Base-by-base conservation (phyloP, 2,113 vertebrate genomes). In the Acrocephalus kingi region DNA sequence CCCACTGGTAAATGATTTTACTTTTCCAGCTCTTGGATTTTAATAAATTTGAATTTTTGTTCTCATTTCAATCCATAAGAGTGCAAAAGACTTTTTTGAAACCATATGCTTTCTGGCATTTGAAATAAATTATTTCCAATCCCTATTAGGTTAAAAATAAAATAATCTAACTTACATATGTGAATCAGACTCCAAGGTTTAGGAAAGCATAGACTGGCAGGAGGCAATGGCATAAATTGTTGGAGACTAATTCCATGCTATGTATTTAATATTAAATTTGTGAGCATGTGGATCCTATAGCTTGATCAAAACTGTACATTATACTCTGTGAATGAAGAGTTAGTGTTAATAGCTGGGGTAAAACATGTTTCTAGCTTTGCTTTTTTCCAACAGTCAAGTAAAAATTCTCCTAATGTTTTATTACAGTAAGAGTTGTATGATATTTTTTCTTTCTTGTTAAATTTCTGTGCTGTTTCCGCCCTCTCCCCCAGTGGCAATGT, bases 381-480 rank as follows among this genome's bases (percentile, higher is more conserved):
- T 95, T 96, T 93, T 90, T 90, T 96, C 86, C 76, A 92, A 54
- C 78, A 95, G 93, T 90, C 82, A 80, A 87, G 91, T 95, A 90
- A 96, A 97, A 97, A 93, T 95, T 96, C 87, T 88, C 93, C 90
- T 94, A 58, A 83, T 92, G 58, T 97, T 97, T 96, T 96, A 95
- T 88, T 93, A 90, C 67, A 31, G 89, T 61, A 87, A 92, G 95
- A 94, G 77, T 94, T 93, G 94, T 94, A 87, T 39, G 56, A 80
- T 96, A 88, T 96, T 97, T 97, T 96, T 97, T 94, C 46, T 93
- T 97, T 92, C 91, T 96, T 9, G 69, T 98, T 97, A 96, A 96
- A 97, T 97, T 98, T 97, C 96, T 93, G 89, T 74, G 76, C 55
- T 1, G 8, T 95, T 96, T 85, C 80, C 4, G 0, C 92, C 75